Base-by-base conservation (phyloP, 2,888 invertebrate species). In the Tanaodytes sp. region DNA sequence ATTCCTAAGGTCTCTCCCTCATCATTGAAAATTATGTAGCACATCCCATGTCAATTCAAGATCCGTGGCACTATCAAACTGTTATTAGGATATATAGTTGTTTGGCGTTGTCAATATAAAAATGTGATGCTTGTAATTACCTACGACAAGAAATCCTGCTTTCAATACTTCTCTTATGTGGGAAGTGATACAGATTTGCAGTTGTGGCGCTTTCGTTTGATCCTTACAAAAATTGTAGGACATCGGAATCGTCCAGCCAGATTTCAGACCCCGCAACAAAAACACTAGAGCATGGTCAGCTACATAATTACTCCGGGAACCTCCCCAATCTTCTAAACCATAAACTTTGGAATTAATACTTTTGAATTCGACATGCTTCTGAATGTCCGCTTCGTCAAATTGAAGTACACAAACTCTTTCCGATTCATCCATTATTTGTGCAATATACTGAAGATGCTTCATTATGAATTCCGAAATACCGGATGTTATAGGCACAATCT, bases 201-300 rank as follows among this genome's bases (percentile, higher is more conserved):
- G 11, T 42, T 19, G 19, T 12, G 61, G 51, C 2, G 58, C 61
- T 55, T 31, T 20, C 39, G 65, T 72, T 59, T 65, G 57, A 11
- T 14, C 27, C 4, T 19, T n/a, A 19, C 65, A 66, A 39, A 72
- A 70, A 23, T 16, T 43, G 30, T 46, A 70, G 1, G 42, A 49
- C 6, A 61, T 8, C 3, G 72, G 72, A 8, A 72, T 51, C 31
- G 51, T 61, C 59, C 69, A 63, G 3, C 63, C 57, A 6, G 19
- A 57, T 18, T 61, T 27, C 1, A 66, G 16, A 8, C 63, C 63
- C n/a, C 61, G 36, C 8, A 72, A 6, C 63, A n/a, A 66, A 40
- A 66, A 70, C 6, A 70, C 72, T 0, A 70, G 45, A 4, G 58
- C 55, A 43, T 70, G 72, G 42, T 72, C 66, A 8, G 59, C 54